Conservation (phyloP, 2,888 invertebrate species). For the Didymodactylos carnosus region DNA sequence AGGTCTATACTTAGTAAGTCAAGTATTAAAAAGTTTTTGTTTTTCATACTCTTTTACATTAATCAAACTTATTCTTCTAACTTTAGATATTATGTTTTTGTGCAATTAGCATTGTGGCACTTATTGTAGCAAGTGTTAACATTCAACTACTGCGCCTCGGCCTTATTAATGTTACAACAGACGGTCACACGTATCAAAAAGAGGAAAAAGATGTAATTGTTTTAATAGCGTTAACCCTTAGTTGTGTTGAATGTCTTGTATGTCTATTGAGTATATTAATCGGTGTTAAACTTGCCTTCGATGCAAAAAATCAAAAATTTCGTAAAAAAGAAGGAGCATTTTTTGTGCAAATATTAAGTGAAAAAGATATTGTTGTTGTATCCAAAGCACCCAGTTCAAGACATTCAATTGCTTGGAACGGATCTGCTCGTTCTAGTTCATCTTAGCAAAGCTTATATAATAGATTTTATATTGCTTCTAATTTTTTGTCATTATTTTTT, state of each 20-base stretch:
- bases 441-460: not conserved
- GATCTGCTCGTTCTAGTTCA: not conserved
- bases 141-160: constrained; percentile 35
- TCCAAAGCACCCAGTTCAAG: not conserved
- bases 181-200: constrained; percentile 33
- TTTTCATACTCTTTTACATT: not conserved
- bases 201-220: constrained; percentile 30
- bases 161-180: constrained; percentile 33
- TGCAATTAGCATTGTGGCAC: constrained; percentile 32
- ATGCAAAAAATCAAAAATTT: constrained; percentile 30
- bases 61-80: not conserved
- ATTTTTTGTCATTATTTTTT: not conserved
- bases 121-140: constrained; percentile 33
- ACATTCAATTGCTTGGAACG: not conserved
- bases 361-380: constrained; percentile 34
- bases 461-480: too few species aligned
- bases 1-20: constrained; percentile 31
- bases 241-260: constrained; percentile 29
- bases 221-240: constrained; percentile 27
- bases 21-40: not conserved
- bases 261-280: constrained; percentile 29
- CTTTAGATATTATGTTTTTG: constrained; percentile 35
- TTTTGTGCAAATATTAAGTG: constrained; percentile 33
- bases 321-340: constrained; percentile 32
- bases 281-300: constrained; percentile 28